Evolutionary conservation across 2,888 invertebrate species (phyloP), one percentile per base, ranked within the genome.

Genomic region (Apamea sordens): DNA sequence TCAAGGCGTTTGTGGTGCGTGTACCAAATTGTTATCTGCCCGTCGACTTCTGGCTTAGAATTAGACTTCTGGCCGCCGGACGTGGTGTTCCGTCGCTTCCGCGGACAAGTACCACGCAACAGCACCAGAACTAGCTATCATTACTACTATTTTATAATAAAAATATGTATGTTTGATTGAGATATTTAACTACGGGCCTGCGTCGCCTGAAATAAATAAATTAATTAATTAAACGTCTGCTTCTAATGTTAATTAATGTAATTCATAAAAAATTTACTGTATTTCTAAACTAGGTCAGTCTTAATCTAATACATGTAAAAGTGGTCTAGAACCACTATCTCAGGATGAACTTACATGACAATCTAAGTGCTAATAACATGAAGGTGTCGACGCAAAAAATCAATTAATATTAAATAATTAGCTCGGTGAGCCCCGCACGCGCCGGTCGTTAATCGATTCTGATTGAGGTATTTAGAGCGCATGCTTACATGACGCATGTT

Each of bases 401-500:
- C 71, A 84, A 84, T 87, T 86, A 81, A 78, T 68, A 80, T 84
- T 81, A 78, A 88, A 82, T 84, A 83, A 85, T 80, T 77, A 83
- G 59, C 63, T 63, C n/a, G 63, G 67, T 36, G 64, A 71, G 72
- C 65, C 68, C 65, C 68, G 77, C 83, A 89, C 83, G 73, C 80
- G 87, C 76, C 75, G 73, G 63, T 83, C 80, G 76, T 76, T 86
- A 85, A 89, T 87, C 84, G 80, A 69, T 78, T 72, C 44, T 83
- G 83, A 87, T 86, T 78, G 82, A 79, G 79, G 82, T 85, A 86
- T 89, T 83, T 86, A 71, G 89, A 86, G 76, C 84, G 78, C 72
- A 81, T 68, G 67, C 67, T 50, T 81, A 61, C 65, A 24, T 70
- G 76, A 71, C 15, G 56, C 41, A 13, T 65, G 41, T 72, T 59